phyloP scores from a whole-genome alignment of 2,888 invertebrate species.

The Watsonalla cultraria region DNA sequence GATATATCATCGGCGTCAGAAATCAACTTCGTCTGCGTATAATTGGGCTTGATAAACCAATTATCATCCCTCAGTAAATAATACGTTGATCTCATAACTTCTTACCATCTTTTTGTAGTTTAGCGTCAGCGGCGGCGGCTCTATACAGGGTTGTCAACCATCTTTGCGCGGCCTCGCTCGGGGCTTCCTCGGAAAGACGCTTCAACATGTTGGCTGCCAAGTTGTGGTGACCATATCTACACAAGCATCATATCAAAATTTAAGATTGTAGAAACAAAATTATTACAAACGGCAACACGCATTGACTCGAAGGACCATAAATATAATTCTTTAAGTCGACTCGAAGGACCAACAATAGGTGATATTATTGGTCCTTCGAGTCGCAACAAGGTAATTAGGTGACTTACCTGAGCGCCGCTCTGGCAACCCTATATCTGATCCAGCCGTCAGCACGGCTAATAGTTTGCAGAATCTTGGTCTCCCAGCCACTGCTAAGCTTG shows the following conservation, averaged over 20 bases:
- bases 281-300: too few species aligned
- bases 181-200: constrained; percentile 82
- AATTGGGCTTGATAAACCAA: too few species aligned
- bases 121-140: constrained; percentile 86
- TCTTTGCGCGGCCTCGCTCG: constrained; percentile 92
- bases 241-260: background rate
- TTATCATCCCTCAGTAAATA: too few species aligned
- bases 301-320: too few species aligned
- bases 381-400: too few species aligned
- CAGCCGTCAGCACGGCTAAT: constrained; percentile 82
- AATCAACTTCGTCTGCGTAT: too few species aligned
- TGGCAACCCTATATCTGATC: constrained; percentile 91
- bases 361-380: too few species aligned
- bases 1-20: too few species aligned
- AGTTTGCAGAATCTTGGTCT: constrained; percentile 69
- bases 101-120: constrained; percentile 72
- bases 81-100: too few species aligned
- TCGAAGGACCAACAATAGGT: too few species aligned
- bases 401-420: constrained; percentile 87
- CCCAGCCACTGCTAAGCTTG: constrained; percentile 40
- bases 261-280: background rate
- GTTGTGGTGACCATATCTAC: constrained; percentile 86
- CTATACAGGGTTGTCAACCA: constrained; percentile 91
- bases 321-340: too few species aligned
- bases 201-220: constrained; percentile 83